Evolutionary conservation across 2,888 invertebrate species (phyloP), one percentile per base, ranked within the genome.

Genomic region (Patella depressa): DNA sequence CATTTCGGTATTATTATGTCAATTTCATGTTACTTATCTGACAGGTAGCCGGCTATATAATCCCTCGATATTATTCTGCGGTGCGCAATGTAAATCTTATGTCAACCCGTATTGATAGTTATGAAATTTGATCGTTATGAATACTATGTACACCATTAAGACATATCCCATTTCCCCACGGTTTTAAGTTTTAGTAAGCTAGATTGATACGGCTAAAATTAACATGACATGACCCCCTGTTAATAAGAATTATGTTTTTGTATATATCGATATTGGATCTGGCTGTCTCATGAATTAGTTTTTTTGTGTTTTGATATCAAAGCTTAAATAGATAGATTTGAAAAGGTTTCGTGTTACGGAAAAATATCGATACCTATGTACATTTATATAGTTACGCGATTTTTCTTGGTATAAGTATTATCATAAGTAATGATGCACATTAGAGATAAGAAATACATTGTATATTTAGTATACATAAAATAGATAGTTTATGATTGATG

Each of bases 141-240:
- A 65, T 65, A 65, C 65, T 24, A 65, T 65, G 65, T 65, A 65
- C 65, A 65, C 65, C 65, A 65, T 65, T 65, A 65, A 65, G 65
- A 24, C 19, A 19, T 65, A 65, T 65, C 65, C 45, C 65, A 65
- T 65, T 65, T 24, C 65, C 65, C 24, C 19, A 45, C 9, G 45
- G 45, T 45, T 45, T 45, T 45, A 9, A 9, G 45, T 45, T 45
- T 45, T 45, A 45, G 45, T 24, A 65, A 65, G 65, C 65, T 65
- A 65, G 65, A 65, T 65, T 65, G 65, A 65, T 65, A 65, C 65
- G 65, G 24, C 65, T 19, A 65, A 65, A 65, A 65, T 65, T 65
- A 65, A 65, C 65, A 65, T 65, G 65, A 65, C 65, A 65, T 65
- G 65, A 24, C 65, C 65, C 65, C 65, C 65, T 65, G 65, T 65